Base-by-base conservation (phyloP, 2,888 invertebrate genomes). In the Chaitophorus viminalis region DNA sequence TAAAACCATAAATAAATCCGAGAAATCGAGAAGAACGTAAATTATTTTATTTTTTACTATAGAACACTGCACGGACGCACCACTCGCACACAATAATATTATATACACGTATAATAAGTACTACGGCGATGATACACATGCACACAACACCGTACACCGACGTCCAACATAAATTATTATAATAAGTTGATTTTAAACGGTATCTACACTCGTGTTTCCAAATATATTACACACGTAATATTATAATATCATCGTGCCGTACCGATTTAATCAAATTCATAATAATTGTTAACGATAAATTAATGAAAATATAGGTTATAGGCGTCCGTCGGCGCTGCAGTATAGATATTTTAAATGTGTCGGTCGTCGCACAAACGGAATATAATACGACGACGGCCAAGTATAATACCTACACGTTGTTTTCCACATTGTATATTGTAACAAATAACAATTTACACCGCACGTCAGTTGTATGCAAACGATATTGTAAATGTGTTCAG, bases 1-100 rank as follows among this genome's bases (percentile, higher is more conserved):
- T 68, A 86, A 86, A 86, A 86, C 79, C 52, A 86, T 86, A 86
- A 85, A 86, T 86, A 79, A 78, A 72, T 29, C 54, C 31, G 25
- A 60, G 14, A n/a, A 79, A n/a, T 36, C 33, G 68, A 33, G 36
- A 60, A 60, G 75, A 76, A 76, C 75, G 83, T 84, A 84, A 46
- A 76, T 75, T 83, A 75, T 83, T 65, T 46, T 14, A 14, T 46
- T 46, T 46, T 46, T 46, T 46, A 46, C 33, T 60, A 21, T 36
- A 82, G 46, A 72, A 70, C 46, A 31, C n/a, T n/a, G n/a, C 21
- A 39, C 39, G 25, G 39, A 68, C 54, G 54, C 25, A 31, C n/a
- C 31, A n/a, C 21, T 21, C 29, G 11, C 31, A 17, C 8, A 74
- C 54, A 33, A 60, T 78, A 60, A 33, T 77, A 54, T 21, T 11